Percentiles rank a stretch among this genome's conserved stretches.
These are phyloP conservation scores for Tetragnatha montana DNA, from an alignment of 2,888 invertebrate genomes.

Conservation along the genomic window DNA sequence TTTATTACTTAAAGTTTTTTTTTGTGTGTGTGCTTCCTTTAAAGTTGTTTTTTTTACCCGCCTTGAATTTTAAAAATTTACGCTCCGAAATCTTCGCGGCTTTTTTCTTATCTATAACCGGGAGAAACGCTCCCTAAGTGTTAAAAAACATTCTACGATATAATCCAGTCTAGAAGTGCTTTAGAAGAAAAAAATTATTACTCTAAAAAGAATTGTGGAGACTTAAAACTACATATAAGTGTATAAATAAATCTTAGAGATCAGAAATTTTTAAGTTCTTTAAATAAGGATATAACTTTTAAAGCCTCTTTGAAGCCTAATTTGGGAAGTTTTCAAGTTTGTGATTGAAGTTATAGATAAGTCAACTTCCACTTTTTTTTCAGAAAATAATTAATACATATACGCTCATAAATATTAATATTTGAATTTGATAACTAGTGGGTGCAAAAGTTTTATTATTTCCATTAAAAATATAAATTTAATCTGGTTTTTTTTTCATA, in stretches of 20 bases:
- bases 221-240: not conserved
- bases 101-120: not conserved
- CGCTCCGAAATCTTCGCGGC: not conserved
- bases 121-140: not conserved
- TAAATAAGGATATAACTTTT: not conserved
- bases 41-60: not conserved
- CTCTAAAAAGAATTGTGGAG: not conserved
- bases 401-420: not conserved
- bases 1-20: not conserved
- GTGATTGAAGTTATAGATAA: not conserved
- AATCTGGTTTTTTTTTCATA: too few species aligned
- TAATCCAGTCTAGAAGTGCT: not conserved
- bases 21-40: not conserved
- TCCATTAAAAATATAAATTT: too few species aligned
- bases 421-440: too few species aligned
- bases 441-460: too few species aligned
- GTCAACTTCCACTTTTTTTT: not conserved
- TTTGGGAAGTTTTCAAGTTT: not conserved
- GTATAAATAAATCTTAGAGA: not conserved
- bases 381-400: not conserved
- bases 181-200: not conserved
- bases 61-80: slow-evolving; percentile 23
- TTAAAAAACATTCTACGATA: not conserved
- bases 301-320: not conserved
- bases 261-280: not conserved